Evolutionary conservation across 2,113 vertebrate species (phyloP), one percentile per base, ranked within the genome.

Genomic region (Numida meleagris): DNA sequence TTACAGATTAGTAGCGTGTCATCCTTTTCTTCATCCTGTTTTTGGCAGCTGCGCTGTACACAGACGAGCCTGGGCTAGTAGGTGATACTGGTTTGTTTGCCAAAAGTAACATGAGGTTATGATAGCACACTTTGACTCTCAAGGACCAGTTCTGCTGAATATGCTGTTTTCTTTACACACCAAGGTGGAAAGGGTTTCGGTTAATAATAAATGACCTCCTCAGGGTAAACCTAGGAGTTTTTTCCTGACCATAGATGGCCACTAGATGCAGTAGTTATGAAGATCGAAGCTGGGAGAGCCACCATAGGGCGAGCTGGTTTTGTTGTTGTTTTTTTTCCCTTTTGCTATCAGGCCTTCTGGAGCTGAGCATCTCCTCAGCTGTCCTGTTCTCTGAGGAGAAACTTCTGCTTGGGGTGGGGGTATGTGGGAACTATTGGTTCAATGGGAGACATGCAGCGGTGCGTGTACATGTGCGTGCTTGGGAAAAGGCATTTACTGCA

Each of bases 1-100:
- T 94, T 95, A 94, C 89, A 91, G 75, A 91, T 96, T 81, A 90
- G n/a, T 61, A 83, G 89, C 83, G 57, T 93, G 90, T 95, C 88
- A 95, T 94, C 82, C 73, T 89, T 88, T 83, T 94, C 95, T 96
- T 89, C 83, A 88, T 86, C 85, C 93, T 92, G 72, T 89, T 94
- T 87, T 88, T 95, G 95, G 95, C 94, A 95, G 89, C 90, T 23
- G n/a, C 33, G 65, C 72, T 75, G 76, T 87, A 65, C 11, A 4
- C 57, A 89, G 91, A 94, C 95, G 55, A 92, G 94, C 86, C 94
- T 4, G 7, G 94, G 82, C 92, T 96, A 89, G 94, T 81, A 88
- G 84, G 46, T 74, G 79, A 94, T 95, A 88, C 91, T 25, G 57
- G 59, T 90, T 82, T 88, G 67, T 80, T 95, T 95, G 95, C 92